Evolutionary conservation across 2,888 invertebrate species (phyloP).

Genomic region (Eulithis testata): DNA sequence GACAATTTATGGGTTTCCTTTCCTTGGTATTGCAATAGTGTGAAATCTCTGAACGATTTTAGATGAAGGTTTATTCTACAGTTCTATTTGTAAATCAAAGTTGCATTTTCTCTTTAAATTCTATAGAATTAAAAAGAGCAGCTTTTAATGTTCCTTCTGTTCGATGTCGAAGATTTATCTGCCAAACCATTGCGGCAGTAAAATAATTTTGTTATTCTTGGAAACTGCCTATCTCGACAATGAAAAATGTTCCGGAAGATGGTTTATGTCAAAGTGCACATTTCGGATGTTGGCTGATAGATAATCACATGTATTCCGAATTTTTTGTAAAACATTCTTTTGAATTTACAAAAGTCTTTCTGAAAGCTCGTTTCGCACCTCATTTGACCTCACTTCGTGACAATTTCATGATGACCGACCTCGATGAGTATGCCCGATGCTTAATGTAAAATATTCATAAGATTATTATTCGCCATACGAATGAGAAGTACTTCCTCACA

Average conservation of each 20-base stretch:
- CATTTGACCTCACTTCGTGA: too few species aligned
- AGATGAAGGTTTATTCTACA: not conserved
- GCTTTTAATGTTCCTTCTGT: conserved; percentile 8
- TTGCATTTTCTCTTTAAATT: not conserved
- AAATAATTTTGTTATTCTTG: conserved; percentile 34
- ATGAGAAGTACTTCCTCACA: conserved; percentile 45
- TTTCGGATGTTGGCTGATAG: not conserved
- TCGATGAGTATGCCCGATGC: conserved; percentile 21
- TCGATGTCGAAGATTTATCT: conserved; percentile 32
- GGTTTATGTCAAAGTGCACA: conserved; percentile 50
- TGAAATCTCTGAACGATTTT: conserved; percentile 14
- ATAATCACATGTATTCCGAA: not conserved
- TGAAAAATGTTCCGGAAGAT: conserved; percentile 24
- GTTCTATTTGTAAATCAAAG: not conserved
- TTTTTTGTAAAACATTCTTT: not conserved
- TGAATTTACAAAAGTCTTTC: not conserved
- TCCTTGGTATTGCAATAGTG: conserved; percentile 34
- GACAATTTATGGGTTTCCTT: conserved; percentile 55
- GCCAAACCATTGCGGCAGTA: conserved; percentile 26
- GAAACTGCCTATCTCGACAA: conserved; percentile 30
- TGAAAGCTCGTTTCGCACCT: too few species aligned
- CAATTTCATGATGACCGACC: conserved; percentile 25
- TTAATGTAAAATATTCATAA: conserved; percentile 43
- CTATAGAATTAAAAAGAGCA: not conserved
- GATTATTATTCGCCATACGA: conserved; percentile 41